Evolutionary conservation across 1,140 invertebrate genomes (phyloP), one percentile per base, ranked within the genome.

Genomic region (Bombus cullumanus): DNA sequence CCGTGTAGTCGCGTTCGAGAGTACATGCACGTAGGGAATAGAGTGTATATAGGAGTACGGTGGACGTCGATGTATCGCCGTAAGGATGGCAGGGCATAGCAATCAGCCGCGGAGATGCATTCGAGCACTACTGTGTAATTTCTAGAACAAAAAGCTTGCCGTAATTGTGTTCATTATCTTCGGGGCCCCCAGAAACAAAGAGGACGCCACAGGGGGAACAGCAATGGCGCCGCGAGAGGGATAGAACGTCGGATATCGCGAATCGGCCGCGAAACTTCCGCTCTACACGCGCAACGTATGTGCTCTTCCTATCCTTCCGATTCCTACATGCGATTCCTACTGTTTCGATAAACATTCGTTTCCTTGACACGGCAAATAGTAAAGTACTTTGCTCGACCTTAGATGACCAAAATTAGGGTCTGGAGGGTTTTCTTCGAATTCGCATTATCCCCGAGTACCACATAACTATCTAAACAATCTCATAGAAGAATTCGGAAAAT

Each of bases 161-260:
- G 89, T 93, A 94, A 94, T 94, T 94, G 92, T 93, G 93, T 93
- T 94, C 93, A 94, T 94, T 94, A 94, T 92, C 91, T 89, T 90
- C 87, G 80, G 85, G 59, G 86, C 81, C 85, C 87, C 87, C 74
- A 89, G 91, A 92, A 94, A 93, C 92, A 92, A 93, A 92, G 88
- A 89, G 83, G 69, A 74, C 41, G 87, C 68, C 34, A 59, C 34
- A 10, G 37, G 83, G 68, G 64, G 74, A 74, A 77, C 37, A 3
- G 28, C 25, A 8, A 37, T 57, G 73, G 74, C 53, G 31, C 53
- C 81, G 71, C 43, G 77, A 66, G 34, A n/a, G 68, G 31, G 72
- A 77, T 39, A 43, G 12, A 25, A 28, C 69, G 62, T 62, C 39
- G 88, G 85, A 89, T 89, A 89, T 88, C 86, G 76, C 79, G 89